Conservation (phyloP, 2,888 invertebrate species). For the Oegoconia quadripuncta region DNA sequence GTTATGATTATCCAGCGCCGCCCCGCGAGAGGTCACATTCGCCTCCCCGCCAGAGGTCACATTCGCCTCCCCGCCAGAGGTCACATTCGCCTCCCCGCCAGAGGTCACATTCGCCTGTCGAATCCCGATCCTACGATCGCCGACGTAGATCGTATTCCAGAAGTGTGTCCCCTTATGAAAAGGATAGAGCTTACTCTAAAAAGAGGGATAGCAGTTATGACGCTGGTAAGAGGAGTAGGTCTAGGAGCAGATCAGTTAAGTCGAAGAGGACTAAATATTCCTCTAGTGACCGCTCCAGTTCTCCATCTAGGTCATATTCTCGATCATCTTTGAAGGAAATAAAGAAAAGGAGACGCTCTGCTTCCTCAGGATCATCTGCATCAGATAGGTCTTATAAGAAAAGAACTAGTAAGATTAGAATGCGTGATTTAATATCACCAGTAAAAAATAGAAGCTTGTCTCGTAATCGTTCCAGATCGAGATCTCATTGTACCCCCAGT, state of each 20-base stretch:
- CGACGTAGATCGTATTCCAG: constrained; percentile 45
- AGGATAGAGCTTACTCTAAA: constrained; percentile 45
- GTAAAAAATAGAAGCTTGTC: constrained; percentile 37
- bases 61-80: constrained; percentile 26
- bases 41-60: constrained; percentile 29
- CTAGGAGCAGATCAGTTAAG: constrained; percentile 41
- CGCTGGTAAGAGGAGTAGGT: constrained; percentile 34
- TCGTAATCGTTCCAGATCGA: constrained; percentile 34
- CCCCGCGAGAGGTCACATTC: constrained; percentile 31
- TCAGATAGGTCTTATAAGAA: constrained; percentile 53
- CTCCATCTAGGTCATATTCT: constrained; percentile 52
- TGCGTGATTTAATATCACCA: constrained; percentile 43
- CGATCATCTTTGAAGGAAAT: constrained; percentile 36
- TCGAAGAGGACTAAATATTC: constrained; percentile 51
- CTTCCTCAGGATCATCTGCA: constrained; percentile 48
- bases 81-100: constrained; percentile 38
- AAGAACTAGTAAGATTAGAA: constrained; percentile 26
- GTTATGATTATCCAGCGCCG: constrained; percentile 28
- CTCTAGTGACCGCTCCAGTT: constrained; percentile 57
- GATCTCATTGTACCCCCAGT: constrained; percentile 33
- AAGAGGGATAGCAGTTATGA: constrained; percentile 52
- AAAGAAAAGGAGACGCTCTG: constrained; percentile 38
- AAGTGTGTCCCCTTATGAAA: constrained; percentile 52
- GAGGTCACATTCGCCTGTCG: constrained; percentile 33
- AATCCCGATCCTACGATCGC: constrained; percentile 35